Evolutionary conservation across 1,140 invertebrate species (phyloP), one percentile per base, ranked within the genome.

Genomic region (Pachypsylla venusta): DNA sequence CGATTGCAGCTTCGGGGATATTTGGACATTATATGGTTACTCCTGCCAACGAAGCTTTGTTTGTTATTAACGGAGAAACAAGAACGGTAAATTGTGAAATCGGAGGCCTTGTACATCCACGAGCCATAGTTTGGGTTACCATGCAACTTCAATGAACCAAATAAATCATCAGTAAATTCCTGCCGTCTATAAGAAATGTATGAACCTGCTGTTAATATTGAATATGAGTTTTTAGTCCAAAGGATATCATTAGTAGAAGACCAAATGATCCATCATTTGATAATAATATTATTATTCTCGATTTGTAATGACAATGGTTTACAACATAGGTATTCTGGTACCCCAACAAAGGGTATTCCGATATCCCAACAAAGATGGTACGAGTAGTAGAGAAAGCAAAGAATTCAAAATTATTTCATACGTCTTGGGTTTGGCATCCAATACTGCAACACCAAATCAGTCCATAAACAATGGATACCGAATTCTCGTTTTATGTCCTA

Each of bases 51-150:
- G 79, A 84, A 59, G 81, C 84, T 3, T 72, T 87, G 16, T 83
- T 85, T 67, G 81, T 87, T 39, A 73, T 88, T 40, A 85, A 87
- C 65, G 84, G 83, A 1, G 77, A 82, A 64, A 81, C 80, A 27
- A 74, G 81, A 64, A 84, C 82, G 14, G 82, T 87, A 54, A 85
- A 87, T 68, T 89, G 85, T 72, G 83, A 87, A 70, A 84, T 85
- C 56, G 81, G 82, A 25, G 81, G 79, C 39, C 72, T 84, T 10
- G 72, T 77, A 12, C 80, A 82, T 69, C 82, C 83, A 4, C 75
- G 77, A 59, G 73, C 79, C 24, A 72, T 83, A 35, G 80, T 84
- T 10, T 85, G 83, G 83, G 80, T 82, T 25, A 78, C 76, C 24
- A 68, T 67, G 64, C 65, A 66, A 40, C 63, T 68, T 0, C 67